A percentile compares a stretch with the other conserved stretches of the same genome.
Conservation (phyloP, 2,113 vertebrate genomes). For the Dicerorhinus sumatrensis region DNA sequence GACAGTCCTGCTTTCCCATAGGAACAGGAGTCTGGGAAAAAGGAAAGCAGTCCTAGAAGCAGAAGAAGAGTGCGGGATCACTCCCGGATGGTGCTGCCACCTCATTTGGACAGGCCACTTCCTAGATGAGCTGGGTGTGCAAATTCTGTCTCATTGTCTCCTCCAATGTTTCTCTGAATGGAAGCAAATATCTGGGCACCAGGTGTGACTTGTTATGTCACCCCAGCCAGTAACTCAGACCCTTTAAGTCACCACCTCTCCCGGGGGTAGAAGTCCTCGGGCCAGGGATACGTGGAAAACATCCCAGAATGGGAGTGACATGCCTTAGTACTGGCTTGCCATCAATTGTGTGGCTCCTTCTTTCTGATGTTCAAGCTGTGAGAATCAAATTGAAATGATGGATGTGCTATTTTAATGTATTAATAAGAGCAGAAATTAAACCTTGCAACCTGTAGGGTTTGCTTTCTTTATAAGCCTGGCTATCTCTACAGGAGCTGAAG, state of each 20-base stretch:
- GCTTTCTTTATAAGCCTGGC: neutral
- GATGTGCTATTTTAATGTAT: neutral
- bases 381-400: neutral
- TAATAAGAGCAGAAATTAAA: conserved; percentile 18
- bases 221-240: neutral
- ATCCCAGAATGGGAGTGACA: neutral
- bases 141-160: neutral
- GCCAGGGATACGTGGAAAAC: neutral
- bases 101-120: neutral
- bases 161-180: neutral
- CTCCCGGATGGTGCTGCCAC: neutral
- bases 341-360: neutral
- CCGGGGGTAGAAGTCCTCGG: neutral
- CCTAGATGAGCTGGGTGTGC: neutral
- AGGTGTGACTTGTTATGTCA: neutral
- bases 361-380: neutral
- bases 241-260: neutral
- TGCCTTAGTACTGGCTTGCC: neutral
- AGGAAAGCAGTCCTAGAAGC: neutral
- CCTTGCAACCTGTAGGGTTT: neutral
- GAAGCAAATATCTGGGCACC: neutral
- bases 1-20: neutral
- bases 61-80: neutral
- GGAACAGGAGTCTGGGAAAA: neutral
- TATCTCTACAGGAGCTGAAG: neutral